These are phyloP conservation scores for Mormyrus hasselquistii DNA, from an alignment of 2,797 vertebrate species.

Conservation along the genomic window DNA sequence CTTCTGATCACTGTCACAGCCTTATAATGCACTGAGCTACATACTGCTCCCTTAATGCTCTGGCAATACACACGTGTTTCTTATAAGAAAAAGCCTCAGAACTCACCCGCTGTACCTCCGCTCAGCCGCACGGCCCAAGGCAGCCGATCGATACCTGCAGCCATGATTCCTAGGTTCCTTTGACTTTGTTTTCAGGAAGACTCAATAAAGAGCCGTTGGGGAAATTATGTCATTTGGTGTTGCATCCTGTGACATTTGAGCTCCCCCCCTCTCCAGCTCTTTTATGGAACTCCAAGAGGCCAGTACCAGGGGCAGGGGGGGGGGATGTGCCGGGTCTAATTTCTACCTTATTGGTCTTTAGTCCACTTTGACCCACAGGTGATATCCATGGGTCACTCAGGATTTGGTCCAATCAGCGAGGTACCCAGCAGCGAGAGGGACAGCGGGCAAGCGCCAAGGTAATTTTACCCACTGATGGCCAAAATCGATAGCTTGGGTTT, in stretches of 20 bases:
- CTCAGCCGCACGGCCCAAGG: slow-evolving; percentile 64
- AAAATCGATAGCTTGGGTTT: slow-evolving; percentile 3
- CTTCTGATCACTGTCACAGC: not conserved
- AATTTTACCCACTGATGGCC: not conserved
- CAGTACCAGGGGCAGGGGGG: not conserved
- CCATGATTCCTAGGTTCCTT: slow-evolving; percentile 69
- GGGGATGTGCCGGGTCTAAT: not conserved
- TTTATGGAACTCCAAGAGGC: slow-evolving; percentile 49
- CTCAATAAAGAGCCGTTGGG: slow-evolving; percentile 75
- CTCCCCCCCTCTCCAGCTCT: slow-evolving; percentile 45
- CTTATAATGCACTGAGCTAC: not conserved
- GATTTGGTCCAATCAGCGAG: not conserved
- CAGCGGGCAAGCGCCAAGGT: not conserved
- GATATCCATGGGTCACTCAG: not conserved
- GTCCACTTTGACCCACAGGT: not conserved
- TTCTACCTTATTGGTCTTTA: not conserved
- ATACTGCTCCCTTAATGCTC: not conserved
- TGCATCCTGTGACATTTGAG: slow-evolving; percentile 68
- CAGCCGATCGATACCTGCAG: slow-evolving; percentile 77
- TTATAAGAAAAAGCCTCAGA: not conserved
- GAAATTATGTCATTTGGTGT: slow-evolving; percentile 72
- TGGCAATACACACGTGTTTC: not conserved
- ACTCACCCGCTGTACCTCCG: not conserved
- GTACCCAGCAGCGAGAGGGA: not conserved
- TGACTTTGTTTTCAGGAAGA: slow-evolving; percentile 77